phyloP scores from a whole-genome alignment of 2,113 vertebrate species.

The Brachionichthys hirsutus region DNA sequence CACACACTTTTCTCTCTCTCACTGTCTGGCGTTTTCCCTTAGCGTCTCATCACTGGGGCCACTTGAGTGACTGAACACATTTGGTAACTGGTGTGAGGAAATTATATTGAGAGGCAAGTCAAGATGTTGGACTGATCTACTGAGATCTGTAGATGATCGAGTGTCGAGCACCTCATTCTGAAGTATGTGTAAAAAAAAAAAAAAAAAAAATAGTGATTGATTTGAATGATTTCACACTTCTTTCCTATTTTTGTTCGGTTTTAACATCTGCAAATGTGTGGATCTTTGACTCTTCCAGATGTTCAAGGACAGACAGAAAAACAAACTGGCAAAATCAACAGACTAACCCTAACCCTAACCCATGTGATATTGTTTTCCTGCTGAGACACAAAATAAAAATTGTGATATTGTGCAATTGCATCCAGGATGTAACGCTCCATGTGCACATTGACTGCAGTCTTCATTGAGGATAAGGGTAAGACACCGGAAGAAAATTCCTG shows the following conservation, averaged over 20 bases:
- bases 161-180: neutral
- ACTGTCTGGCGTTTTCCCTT: too few species aligned
- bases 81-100: constrained; percentile 39
- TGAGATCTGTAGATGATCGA: constrained; percentile 26
- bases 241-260: neutral
- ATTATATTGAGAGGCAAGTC: constrained; percentile 50
- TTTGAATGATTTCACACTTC: neutral
- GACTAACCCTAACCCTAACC: too few species aligned
- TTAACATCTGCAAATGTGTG: too few species aligned
- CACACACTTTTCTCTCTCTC: neutral
- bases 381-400: too few species aligned
- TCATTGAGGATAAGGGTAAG: neutral
- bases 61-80: constrained; percentile 49
- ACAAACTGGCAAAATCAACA: too few species aligned
- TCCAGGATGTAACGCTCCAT: too few species aligned
- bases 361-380: too few species aligned
- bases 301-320: too few species aligned
- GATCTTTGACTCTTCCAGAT: too few species aligned
- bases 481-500: neutral
- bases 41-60: constrained; percentile 39
- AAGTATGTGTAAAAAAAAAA: neutral
- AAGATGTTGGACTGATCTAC: constrained; percentile 46
- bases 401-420: too few species aligned
- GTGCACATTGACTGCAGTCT: neutral
- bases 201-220: too few species aligned